phyloP scores from a whole-genome alignment of 1,140 invertebrate genomes.

The Lasioglossum albipes region DNA sequence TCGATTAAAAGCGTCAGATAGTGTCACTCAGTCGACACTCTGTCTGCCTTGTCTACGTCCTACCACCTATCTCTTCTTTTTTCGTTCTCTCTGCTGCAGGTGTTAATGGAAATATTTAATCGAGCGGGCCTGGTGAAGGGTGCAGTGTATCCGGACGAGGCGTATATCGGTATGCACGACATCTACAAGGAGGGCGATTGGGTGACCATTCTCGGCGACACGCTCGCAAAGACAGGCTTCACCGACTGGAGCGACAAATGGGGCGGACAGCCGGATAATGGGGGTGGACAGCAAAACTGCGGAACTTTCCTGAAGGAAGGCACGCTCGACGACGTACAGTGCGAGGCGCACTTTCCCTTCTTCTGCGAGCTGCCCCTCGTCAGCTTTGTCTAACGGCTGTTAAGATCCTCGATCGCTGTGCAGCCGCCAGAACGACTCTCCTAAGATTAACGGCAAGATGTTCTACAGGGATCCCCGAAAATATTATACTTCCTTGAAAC shows the following conservation, averaged over 20 bases:
- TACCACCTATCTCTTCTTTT: neutral
- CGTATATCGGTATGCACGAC: conserved; percentile 76
- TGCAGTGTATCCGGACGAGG: conserved; percentile 62
- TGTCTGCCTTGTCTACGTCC: neutral
- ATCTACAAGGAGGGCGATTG: conserved; percentile 74
- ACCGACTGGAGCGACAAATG: conserved; percentile 74
- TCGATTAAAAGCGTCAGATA: conserved; percentile 49
- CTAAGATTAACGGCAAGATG: neutral
- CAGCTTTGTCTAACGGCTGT: neutral
- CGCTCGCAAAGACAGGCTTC: conserved; percentile 75
- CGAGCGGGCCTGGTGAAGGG: conserved; percentile 65
- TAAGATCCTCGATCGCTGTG: neutral
- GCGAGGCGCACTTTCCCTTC: conserved; percentile 70
- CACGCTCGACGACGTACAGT: conserved; percentile 74
- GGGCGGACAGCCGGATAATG: conserved; percentile 76
- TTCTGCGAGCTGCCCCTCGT: conserved; percentile 67
- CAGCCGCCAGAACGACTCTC: neutral
- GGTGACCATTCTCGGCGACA: conserved; percentile 75
- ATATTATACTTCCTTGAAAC: no score
- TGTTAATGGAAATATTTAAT: conserved; percentile 72
- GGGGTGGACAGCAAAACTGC: conserved; percentile 74
- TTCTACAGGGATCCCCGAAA: no score
- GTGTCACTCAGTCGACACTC: conserved; percentile 13
- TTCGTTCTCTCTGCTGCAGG: conserved; percentile 47
- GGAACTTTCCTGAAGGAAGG: conserved; percentile 73